phyloP scores from a whole-genome alignment of 2,888 invertebrate species.

The Drosophila neonasuta region DNA sequence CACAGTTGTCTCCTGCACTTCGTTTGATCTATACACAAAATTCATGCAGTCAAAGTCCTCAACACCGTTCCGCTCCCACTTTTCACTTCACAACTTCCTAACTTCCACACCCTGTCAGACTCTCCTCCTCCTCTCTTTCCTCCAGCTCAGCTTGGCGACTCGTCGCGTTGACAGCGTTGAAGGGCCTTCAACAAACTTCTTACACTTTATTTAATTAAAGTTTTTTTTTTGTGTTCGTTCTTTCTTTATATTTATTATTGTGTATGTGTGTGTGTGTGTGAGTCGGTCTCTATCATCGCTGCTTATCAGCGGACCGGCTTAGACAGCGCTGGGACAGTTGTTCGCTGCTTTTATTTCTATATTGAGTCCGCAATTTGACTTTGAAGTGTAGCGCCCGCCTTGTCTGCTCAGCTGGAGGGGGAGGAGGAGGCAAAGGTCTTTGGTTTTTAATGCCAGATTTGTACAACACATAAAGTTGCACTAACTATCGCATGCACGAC shows the following conservation, averaged over 20 bases:
- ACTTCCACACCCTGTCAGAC: background rate
- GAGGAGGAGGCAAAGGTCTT: background rate
- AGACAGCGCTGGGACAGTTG: conserved; percentile 73
- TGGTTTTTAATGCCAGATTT: conserved; percentile 24
- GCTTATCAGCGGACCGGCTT: conserved; percentile 62
- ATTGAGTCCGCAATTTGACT: conserved; percentile 67
- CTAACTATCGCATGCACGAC: background rate
- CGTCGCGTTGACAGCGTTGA: conserved; percentile 47
- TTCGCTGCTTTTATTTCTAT: conserved; percentile 58
- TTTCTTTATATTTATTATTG: conserved; percentile 32
- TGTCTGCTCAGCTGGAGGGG: conserved; percentile 1
- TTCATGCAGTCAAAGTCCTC: conserved; percentile 32
- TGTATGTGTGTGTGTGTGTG: conserved; percentile 28
- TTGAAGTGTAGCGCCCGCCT: conserved; percentile 64
- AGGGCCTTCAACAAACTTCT: conserved; percentile 67
- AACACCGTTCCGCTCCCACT: background rate
- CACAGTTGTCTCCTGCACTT: conserved; percentile 12
- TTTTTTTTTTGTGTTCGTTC: conserved; percentile 48
- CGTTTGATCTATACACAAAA: conserved; percentile 47
- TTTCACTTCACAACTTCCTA: background rate
- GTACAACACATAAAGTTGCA: conserved; percentile 5
- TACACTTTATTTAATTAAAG: conserved; percentile 76
- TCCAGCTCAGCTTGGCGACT: background rate
- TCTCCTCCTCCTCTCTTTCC: background rate
- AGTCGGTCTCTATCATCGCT: conserved; percentile 51